Evolutionary conservation across 30 jellyfish, hydroid and myxozoan species (phyloP), one percentile per base, ranked within the genome.

Genomic region (Pseudorhiza aurosa): DNA sequence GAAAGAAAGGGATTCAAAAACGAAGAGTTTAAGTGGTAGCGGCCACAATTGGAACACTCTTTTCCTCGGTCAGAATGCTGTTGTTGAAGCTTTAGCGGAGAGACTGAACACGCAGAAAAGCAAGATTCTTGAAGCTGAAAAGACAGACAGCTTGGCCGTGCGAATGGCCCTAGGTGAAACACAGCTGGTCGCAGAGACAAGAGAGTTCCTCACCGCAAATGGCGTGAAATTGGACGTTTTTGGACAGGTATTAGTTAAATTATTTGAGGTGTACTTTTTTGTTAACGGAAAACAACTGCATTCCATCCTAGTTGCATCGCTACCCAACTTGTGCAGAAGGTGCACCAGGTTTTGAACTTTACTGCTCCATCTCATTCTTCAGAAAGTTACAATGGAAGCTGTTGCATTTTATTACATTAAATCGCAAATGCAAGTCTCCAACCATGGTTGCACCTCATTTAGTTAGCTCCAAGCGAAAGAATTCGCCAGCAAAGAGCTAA

Each of bases 111-210:
- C 87, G 18, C 26, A 51, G 18, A 92, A 92, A 59, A 72, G 88
- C 44, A 81, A 64, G 21, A 63, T 92, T 14, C 77, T 92, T n/a
- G 96, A 85, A 46, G 70, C 81, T 1, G 98, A 88, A 49, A 30
- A 76, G 14, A 26, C 96, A 0, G 90, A 83, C 49, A 88, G 96
- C 45, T 50, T 89, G 24, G 99, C 99, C 3, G 99, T 95, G 30
- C 79, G 96, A 24, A 71, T 95, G 93, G 99, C 99, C 11, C 59
- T 88, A 10, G 99, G 99, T 29, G 99, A 95, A 84, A 88, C 99
- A 0, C 97, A 87, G 62, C 36, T 88, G 14, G 97, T 95, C 26
- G 82, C 97, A 18, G 97, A 95, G 74, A 95, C 99, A 10, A 72
- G 96, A 62, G 92, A 95, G 40, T 95, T 95, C 74, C 87, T 95